Base-by-base conservation (phyloP, 2,797 vertebrate genomes). In the Sebastes variabilis region DNA sequence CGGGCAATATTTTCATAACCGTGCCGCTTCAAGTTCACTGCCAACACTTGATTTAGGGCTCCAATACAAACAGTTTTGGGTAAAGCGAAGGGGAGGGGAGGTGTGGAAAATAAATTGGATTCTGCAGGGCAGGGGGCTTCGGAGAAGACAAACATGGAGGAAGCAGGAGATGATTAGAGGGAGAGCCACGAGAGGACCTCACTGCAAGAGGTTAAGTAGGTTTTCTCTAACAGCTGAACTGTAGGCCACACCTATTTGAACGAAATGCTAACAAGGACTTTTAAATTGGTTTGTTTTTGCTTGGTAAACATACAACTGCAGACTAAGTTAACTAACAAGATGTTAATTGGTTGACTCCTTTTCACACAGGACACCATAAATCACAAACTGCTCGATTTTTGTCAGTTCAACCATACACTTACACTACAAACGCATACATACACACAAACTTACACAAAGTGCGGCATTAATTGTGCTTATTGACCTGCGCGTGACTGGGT, bases 1-100 rank as follows among this genome's bases (percentile, higher is more conserved):
- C 68, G 75, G 92, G 93, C 91, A 87, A 92, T 96, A 96, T 96
- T 96, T 96, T 96, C 87, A 92, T 96, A 96, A 96, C 96, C 95
- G 93, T 91, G 79, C 87, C 38, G 66, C 93, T 91, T 90, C 85
- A 85, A 94, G 94, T 95, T 96, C 95, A 96, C 89, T 86, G 87
- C 77, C 93, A 94, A 87, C 89, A 90, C 92, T 92, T 96, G 96
- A 96, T 96, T 96, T 94, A 96, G 79, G 84, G 80, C 91, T 95
- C 82, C 92, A 96, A 91, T 90, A 83, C 94, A 95, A 96, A 96
- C 95, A 94, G 66, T 93, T 95, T 95, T 90, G 91, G 88, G 86
- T 87, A 90, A 90, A 84, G 81, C 27, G 27, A 62, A 76, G 78
- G 60, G 79, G 59, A 79, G 81, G 87, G 79, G 82, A 87, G 86